Evolutionary conservation across 2,113 vertebrate species (phyloP).

Genomic region (Ictalurus furcatus): DNA sequence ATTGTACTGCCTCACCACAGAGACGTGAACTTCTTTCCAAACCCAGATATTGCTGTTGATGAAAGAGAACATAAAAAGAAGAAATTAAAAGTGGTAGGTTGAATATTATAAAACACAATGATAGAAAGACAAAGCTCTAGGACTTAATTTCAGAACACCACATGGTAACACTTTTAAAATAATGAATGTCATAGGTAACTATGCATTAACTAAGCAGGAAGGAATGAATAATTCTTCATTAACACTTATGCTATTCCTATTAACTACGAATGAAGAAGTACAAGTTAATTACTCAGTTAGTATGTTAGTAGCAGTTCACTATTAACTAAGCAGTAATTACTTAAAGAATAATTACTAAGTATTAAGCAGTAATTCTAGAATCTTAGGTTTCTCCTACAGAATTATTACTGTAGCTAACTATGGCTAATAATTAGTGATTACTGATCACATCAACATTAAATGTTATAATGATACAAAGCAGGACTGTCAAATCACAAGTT

Average conservation of each 20-base stretch:
- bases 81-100: background rate
- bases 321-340: background rate
- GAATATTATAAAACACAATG: background rate
- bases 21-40: slow-evolving; percentile 98
- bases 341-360: background rate
- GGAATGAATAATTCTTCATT: background rate
- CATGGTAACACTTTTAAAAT: background rate
- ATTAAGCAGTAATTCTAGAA: background rate
- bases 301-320: background rate
- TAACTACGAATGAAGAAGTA: background rate
- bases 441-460: background rate
- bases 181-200: background rate
- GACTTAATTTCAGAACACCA: background rate
- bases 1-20: slow-evolving; percentile 84
- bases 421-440: background rate
- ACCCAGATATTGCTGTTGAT: slow-evolving; percentile 86
- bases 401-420: background rate
- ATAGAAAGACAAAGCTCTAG: background rate
- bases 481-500: background rate
- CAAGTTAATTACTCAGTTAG: background rate
- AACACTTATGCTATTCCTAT: background rate
- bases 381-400: background rate
- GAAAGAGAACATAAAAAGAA: slow-evolving; percentile 32
- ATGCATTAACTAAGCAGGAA: background rate
- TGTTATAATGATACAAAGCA: background rate